Conservation (phyloP, 2,888 invertebrate genomes). For the Panzeria rudis region DNA sequence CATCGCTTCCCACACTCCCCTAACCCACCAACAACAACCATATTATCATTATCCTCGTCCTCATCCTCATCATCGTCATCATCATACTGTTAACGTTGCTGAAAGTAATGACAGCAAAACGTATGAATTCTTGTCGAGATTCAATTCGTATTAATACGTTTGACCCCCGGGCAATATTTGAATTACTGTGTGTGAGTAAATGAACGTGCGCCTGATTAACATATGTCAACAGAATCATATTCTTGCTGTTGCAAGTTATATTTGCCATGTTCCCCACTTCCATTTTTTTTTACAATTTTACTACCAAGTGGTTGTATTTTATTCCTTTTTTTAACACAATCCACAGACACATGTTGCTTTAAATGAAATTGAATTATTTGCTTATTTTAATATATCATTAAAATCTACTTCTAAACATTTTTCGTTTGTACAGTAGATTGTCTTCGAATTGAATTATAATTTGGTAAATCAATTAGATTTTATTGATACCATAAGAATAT, state of each 20-base stretch:
- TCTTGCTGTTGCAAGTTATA: conserved; percentile 32
- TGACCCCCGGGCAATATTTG: conserved; percentile 79
- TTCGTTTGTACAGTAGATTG: conserved; percentile 24
- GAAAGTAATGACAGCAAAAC: conserved; percentile 55
- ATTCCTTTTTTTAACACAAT: conserved; percentile 28
- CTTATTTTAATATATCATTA: conserved; percentile 79
- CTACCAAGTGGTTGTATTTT: conserved; percentile 53
- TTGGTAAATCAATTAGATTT: conserved; percentile 37
- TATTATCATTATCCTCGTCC: neutral
- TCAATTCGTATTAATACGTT: conserved; percentile 83
- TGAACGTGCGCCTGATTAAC: conserved; percentile 83
- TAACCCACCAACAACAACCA: neutral
- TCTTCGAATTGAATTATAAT: conserved; percentile 32
- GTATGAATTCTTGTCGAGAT: conserved; percentile 76
- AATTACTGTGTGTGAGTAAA: conserved; percentile 64
- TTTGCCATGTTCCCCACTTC: neutral
- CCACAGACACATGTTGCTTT: conserved; percentile 66
- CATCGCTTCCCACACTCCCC: conserved; percentile 17
- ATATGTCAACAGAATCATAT: conserved; percentile 83
- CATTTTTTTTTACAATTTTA: conserved; percentile 3
- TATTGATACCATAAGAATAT: neutral
- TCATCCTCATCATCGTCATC: conserved; percentile 16
- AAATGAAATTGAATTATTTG: conserved; percentile 79
- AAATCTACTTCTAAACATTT: conserved; percentile 72
- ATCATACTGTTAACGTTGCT: conserved; percentile 47